phyloP scores from a whole-genome alignment of 2,797 vertebrate genomes.

The Phalanger gymnotis region DNA sequence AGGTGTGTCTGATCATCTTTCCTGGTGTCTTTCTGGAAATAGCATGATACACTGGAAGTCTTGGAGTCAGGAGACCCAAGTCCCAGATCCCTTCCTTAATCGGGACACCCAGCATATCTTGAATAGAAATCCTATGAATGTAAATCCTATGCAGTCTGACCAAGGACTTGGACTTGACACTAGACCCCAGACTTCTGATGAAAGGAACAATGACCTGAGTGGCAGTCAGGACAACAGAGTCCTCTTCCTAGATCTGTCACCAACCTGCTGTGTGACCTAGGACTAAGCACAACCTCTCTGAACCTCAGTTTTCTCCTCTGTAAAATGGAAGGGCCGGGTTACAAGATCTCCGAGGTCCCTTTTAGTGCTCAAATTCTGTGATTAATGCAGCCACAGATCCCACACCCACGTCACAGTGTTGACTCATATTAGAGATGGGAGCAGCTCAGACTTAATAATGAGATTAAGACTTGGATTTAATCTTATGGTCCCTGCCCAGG shows the following conservation, averaged over 20 bases:
- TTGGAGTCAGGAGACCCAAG: not conserved
- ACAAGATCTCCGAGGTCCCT: not conserved
- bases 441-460: not conserved
- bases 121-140: not conserved
- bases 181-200: not conserved
- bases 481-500: not conserved
- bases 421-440: not conserved
- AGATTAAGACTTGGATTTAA: not conserved
- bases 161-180: not conserved
- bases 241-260: not conserved
- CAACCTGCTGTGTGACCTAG: not conserved
- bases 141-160: not conserved
- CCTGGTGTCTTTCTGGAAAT: not conserved
- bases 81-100: not conserved
- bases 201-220: not conserved
- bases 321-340: not conserved
- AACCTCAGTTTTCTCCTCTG: not conserved
- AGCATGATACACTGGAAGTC: not conserved
- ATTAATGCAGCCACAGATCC: not conserved
- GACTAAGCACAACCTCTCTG: not conserved
- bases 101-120: not conserved
- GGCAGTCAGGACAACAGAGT: not conserved
- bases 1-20: not conserved
- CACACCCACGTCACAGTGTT: not conserved
- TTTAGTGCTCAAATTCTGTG: not conserved